Percentiles rank a stretch among this genome's conserved stretches.
Conservation (phyloP, 1,140 invertebrate species). For the Oryzaephilus surinamensis region DNA sequence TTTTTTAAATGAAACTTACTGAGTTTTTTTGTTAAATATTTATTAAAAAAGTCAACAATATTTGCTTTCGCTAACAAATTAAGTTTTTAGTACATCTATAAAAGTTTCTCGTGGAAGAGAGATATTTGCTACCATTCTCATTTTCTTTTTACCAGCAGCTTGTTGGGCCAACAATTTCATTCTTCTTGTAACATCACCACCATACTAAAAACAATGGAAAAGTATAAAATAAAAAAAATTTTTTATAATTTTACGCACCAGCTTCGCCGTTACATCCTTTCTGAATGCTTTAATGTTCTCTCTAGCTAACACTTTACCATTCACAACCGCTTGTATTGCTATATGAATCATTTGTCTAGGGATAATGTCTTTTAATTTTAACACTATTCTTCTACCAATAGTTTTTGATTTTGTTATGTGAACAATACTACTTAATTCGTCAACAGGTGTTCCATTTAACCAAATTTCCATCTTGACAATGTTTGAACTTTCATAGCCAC, state of each 20-base stretch:
- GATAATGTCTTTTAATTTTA: constrained; percentile 77
- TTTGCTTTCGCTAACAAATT: no score
- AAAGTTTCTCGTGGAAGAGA: constrained; percentile 87
- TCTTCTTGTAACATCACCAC: constrained; percentile 81
- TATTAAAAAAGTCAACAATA: no score
- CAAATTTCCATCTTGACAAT: constrained; percentile 46
- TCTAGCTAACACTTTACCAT: constrained; percentile 73
- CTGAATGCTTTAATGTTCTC: constrained; percentile 78
- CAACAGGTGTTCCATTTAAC: constrained; percentile 63
- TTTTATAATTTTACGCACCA: constrained; percentile 49
- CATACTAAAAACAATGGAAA: constrained; percentile 57
- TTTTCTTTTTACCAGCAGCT: constrained; percentile 85
- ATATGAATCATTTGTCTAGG: constrained; percentile 82
- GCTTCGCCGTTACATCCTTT: constrained; percentile 90
- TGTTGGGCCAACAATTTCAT: constrained; percentile 85
- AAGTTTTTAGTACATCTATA: constrained; percentile 82
- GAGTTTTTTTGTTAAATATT: no score
- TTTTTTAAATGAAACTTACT: no score
- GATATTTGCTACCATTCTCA: constrained; percentile 85
- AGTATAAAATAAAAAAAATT: constrained; percentile 3
- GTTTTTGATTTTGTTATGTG: constrained; percentile 57
- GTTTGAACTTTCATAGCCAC: constrained; percentile 63
- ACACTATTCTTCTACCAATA: constrained; percentile 60
- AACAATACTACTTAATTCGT: constrained; percentile 80
- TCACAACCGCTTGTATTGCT: constrained; percentile 76